These are phyloP conservation scores for Tragopan temminckii DNA, from an alignment of 2,797 vertebrate species.

Conservation along the genomic window DNA sequence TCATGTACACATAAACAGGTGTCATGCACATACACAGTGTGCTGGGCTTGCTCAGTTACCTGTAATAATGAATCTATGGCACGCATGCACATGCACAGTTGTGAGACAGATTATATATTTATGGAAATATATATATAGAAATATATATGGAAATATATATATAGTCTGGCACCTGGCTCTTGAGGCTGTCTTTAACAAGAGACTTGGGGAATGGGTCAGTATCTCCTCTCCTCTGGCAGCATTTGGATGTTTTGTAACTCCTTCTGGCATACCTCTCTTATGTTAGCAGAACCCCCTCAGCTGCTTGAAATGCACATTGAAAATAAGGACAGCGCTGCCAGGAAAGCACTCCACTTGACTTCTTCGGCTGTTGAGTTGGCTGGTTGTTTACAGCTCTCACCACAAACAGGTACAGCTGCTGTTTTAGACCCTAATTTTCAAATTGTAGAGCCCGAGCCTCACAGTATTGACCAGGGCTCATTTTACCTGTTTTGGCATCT, in stretches of 20 bases:
- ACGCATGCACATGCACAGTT: neutral
- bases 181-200: accelerated
- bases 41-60: neutral
- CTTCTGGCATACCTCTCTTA: neutral
- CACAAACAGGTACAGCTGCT: neutral
- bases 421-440: neutral
- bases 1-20: neutral
- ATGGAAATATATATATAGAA: no score
- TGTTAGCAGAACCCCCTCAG: neutral
- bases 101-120: neutral
- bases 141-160: no score
- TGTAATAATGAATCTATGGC: neutral
- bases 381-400: neutral
- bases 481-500: neutral
- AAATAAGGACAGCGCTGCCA: neutral
- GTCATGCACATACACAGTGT: neutral
- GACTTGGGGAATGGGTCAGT: neutral
- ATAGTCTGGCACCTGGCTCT: neutral
- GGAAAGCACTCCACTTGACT: neutral
- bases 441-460: neutral
- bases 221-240: neutral
- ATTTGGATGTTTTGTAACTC: neutral
- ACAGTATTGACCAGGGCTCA: neutral
- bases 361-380: neutral
- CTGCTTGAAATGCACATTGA: neutral